Evolutionary conservation across 92 coral and sea anemone species (phyloP).

Genomic region (Phenganax stokvisi): DNA sequence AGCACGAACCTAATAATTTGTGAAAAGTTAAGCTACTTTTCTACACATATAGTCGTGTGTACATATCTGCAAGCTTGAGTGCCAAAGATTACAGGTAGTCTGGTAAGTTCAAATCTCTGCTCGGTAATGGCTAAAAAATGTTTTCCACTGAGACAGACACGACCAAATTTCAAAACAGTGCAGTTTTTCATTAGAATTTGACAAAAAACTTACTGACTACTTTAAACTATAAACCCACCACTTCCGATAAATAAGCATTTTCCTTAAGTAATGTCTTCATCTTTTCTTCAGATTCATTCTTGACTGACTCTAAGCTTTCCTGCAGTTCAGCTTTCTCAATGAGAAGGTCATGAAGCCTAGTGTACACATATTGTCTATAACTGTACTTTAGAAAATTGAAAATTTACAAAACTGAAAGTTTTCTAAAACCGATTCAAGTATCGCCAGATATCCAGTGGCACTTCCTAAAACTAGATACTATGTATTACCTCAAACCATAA

Average conservation of each 20-base stretch:
- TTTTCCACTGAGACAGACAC: no score
- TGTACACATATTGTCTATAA: background rate
- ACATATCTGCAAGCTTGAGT: no score
- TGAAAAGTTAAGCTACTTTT: background rate
- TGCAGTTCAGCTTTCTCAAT: constrained; percentile 85
- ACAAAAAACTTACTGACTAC: background rate
- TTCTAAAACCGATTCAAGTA: background rate
- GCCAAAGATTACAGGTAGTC: no score
- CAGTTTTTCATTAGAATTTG: background rate
- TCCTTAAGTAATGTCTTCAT: constrained; percentile 53
- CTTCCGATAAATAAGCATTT: constrained; percentile 66
- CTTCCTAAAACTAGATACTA: background rate
- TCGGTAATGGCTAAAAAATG: no score
- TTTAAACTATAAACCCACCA: constrained; percentile 31
- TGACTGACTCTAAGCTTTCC: constrained; percentile 61
- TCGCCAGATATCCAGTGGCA: background rate
- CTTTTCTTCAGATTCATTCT: constrained; percentile 48
- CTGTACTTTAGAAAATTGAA: background rate
- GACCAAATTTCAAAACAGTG: no score
- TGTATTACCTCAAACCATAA: constrained; percentile 18
- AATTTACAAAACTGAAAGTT: background rate
- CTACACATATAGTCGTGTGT: no score
- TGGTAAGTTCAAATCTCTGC: no score
- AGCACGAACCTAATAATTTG: constrained; percentile 57
- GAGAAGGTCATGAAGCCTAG: constrained; percentile 82